Conservation (phyloP, 2,113 vertebrate genomes). For the Bos javanicus region DNA sequence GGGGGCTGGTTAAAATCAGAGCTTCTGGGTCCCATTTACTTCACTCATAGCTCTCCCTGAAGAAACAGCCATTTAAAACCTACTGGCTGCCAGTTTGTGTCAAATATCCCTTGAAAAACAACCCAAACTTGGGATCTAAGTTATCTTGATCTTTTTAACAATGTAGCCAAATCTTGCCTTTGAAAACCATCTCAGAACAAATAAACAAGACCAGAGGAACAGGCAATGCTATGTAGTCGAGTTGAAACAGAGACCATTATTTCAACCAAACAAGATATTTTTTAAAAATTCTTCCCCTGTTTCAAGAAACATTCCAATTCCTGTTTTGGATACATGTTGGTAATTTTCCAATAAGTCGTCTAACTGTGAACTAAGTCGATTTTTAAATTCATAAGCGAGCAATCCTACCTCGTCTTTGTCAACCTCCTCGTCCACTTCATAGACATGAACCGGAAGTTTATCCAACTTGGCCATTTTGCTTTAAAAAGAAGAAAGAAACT, state of each 20-base stretch:
- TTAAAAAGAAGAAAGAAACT: conserved; percentile 65
- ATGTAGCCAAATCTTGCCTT: conserved; percentile 24
- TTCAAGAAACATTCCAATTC: conserved; percentile 23
- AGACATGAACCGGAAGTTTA: conserved; percentile 95
- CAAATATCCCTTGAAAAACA: conserved; percentile 33
- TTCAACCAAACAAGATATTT: conserved; percentile 16
- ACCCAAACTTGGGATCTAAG: not conserved
- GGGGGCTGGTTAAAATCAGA: not conserved
- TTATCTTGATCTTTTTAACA: conserved; percentile 25
- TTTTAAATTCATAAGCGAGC: not conserved
- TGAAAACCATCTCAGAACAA: conserved; percentile 53
- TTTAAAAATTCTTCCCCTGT: not conserved
- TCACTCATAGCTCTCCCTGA: not conserved
- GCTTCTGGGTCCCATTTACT: not conserved
- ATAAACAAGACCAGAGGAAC: conserved; percentile 46
- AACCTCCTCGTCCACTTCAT: conserved; percentile 98
- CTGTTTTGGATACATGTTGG: not conserved
- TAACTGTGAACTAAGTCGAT: not conserved
- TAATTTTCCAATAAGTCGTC: not conserved
- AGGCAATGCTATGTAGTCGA: not conserved
- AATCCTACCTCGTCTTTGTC: conserved; percentile 97
- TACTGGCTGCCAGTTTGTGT: not conserved
- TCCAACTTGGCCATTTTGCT: conserved; percentile 93
- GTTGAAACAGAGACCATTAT: conserved; percentile 6
- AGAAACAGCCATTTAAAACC: not conserved